Base-by-base conservation (phyloP, 2,797 vertebrate genomes). In the Gallinago solitaria region DNA sequence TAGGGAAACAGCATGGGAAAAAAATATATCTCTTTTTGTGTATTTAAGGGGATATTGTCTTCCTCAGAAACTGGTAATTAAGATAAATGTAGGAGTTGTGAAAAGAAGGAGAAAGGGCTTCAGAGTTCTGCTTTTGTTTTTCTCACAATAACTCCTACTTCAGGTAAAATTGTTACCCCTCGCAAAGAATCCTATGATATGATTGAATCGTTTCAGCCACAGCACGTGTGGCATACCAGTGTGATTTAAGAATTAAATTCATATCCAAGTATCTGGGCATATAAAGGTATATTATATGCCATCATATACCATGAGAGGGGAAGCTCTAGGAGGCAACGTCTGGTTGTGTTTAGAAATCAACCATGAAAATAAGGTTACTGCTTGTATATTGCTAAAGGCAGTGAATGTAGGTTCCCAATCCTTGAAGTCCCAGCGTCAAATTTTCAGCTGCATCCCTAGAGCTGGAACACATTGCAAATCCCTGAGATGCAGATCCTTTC, bases 161-260 rank as follows among this genome's bases (percentile, higher is more conserved):
- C 24, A 41, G 33, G 12, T 82, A 16, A 82, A 92, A 81, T 48
- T 53, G 9, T 56, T 81, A 43, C 21, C 48, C 12, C 12, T 54
- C 2, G 1, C 57, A 33, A 81, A 64, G 54, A 47, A 35, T 77
- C 24, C 16, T 10, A 3, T 43, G 19, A 12, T 67, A 19, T 45
- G 37, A 54, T 20, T 57, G 60, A 83, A 6, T 54, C 81, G n/a
- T 74, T 89, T 85, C 76, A 86, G 45, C 35, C 69, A 25, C 12
- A 67, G 57, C 28, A 24, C 43, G 16, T 5, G 14, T 0, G 0
- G 5, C 54, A n/a, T 47, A 50, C 27, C 33, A 21, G 50, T 3
- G 1, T 68, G 48, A 45, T 60, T 76, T 81, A 39, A 63, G 57
- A 80, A 53, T 7, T 74, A 18, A 79, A 73, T 83, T 76, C 5